Conservation (phyloP, 2,113 vertebrate genomes). For the Gymnarchus niloticus region DNA sequence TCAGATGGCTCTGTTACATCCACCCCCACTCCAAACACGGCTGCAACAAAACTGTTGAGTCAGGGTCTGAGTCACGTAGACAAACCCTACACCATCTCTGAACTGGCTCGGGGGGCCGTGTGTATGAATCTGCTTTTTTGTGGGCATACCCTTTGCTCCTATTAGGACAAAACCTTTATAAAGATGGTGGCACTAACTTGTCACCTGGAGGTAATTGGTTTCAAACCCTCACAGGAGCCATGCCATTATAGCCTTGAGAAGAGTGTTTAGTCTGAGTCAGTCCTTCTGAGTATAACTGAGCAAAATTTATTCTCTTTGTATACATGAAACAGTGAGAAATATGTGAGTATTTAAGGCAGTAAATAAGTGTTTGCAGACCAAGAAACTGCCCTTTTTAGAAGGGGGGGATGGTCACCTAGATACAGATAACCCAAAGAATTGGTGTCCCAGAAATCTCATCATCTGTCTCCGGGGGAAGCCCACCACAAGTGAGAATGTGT, state of each 20-base stretch:
- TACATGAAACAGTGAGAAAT: neutral
- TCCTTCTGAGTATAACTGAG: neutral
- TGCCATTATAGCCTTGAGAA: neutral
- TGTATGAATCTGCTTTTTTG: neutral
- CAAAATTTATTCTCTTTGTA: neutral
- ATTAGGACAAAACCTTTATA: neutral
- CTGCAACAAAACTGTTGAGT: neutral
- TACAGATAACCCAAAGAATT: neutral
- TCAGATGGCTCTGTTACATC: too few relatives aligned
- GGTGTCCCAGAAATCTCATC: neutral
- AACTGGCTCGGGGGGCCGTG: neutral
- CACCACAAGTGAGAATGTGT: neutral
- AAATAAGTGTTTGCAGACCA: neutral
- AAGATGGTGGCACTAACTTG: neutral
- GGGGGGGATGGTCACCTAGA: neutral
- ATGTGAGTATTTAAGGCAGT: neutral
- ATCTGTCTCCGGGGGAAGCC: neutral
- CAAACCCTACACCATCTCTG: too few relatives aligned
- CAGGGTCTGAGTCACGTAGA: conserved; percentile 4
- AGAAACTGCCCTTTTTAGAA: neutral
- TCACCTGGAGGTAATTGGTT: neutral
- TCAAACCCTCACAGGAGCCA: neutral
- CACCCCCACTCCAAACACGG: neutral
- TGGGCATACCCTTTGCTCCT: neutral
- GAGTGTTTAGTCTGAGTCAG: neutral